A percentile compares a stretch with the other conserved stretches of the same genome.
Evolutionary conservation across 2,113 vertebrate species (phyloP).

Genomic region (Crotalus tigris): DNA sequence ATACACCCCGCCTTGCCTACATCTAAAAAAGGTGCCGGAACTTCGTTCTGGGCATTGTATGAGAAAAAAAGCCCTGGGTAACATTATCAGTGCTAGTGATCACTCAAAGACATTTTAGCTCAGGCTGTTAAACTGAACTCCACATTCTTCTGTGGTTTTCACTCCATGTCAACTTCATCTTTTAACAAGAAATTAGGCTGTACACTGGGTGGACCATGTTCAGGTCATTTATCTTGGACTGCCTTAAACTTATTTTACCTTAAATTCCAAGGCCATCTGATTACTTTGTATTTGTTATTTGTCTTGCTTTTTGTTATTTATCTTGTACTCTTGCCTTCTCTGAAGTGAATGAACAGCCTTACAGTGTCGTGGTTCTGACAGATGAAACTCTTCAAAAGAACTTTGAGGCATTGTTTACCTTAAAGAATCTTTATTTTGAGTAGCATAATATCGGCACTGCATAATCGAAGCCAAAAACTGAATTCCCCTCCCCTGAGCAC

Average conservation of each 20-base stretch:
- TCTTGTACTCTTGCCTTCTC: not conserved
- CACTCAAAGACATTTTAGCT: not conserved
- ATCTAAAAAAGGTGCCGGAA: no score
- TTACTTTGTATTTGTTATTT: not conserved
- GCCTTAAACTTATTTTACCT: not conserved
- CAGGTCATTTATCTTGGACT: not conserved
- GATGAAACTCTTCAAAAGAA: no score
- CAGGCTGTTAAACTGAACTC: not conserved
- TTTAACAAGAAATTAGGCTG: not conserved
- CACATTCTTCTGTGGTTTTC: not conserved
- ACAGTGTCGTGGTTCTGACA: not conserved
- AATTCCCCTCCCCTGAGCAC: no score
- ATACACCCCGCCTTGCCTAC: no score
- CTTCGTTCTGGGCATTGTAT: no score
- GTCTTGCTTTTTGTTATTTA: not conserved
- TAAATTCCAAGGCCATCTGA: not conserved
- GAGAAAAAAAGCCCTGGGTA: no score
- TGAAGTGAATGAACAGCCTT: not conserved
- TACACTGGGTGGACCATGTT: not conserved
- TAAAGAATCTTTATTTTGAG: no score
- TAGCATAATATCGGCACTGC: no score
- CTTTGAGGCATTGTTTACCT: no score
- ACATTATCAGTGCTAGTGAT: not conserved
- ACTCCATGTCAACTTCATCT: not conserved
- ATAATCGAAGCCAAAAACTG: no score